Conservation (phyloP, 2,888 invertebrate genomes). For the Zelleria hepariella region DNA sequence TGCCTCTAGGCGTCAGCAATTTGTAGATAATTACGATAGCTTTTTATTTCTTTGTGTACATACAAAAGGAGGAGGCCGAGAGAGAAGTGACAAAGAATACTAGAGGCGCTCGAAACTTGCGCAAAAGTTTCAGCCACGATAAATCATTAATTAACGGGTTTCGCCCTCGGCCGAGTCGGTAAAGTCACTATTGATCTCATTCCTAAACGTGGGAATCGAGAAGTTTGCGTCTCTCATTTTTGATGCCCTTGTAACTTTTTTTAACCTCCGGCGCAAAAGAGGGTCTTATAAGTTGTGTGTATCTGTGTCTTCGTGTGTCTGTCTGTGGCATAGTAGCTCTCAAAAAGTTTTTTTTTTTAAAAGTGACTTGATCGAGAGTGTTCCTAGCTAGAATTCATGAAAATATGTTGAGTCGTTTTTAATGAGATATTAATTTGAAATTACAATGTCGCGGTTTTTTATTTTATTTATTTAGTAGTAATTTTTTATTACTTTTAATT, state of each 20-base stretch:
- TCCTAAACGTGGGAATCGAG: neutral
- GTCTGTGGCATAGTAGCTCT: too few relatives aligned
- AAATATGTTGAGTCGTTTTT: too few relatives aligned
- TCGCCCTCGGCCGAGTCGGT: neutral
- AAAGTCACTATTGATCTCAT: neutral
- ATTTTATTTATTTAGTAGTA: too few relatives aligned
- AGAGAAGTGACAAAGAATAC: neutral
- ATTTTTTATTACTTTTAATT: too few relatives aligned
- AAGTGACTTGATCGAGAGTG: too few relatives aligned
- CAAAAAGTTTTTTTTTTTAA: neutral
- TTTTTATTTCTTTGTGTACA: neutral
- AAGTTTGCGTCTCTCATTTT: neutral
- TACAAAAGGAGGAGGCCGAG: neutral
- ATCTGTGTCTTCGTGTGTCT: too few relatives aligned
- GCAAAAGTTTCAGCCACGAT: slow-evolving; percentile 2
- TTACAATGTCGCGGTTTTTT: too few relatives aligned
- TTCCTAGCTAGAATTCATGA: too few relatives aligned
- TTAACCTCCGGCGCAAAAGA: too few relatives aligned
- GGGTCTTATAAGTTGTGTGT: too few relatives aligned
- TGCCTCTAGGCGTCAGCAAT: neutral
- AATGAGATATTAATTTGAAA: too few relatives aligned
- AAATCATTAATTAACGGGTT: slow-evolving; percentile 7
- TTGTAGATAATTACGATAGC: neutral
- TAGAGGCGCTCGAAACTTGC: neutral
- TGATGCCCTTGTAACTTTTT: neutral